Evolutionary conservation across 2,797 vertebrate species (phyloP).

Genomic region (Myripristis jacobus): DNA sequence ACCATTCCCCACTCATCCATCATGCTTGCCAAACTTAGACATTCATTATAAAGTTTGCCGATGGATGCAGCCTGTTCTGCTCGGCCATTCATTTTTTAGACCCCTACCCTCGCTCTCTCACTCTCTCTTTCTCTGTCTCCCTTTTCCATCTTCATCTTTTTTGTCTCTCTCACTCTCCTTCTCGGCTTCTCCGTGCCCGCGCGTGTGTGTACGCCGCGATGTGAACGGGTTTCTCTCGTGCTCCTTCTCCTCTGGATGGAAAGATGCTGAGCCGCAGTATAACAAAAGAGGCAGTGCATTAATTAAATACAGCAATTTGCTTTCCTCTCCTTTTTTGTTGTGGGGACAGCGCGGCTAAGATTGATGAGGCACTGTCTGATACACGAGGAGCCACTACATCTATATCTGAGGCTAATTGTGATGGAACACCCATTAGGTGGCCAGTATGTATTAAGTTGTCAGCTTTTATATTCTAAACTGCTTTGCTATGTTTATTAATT

Average conservation of each 20-base stretch:
- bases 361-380: conserved; percentile 83
- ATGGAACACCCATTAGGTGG: conserved; percentile 83
- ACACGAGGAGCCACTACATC: conserved; percentile 82
- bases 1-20: conserved; percentile 83
- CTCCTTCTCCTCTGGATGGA: conserved; percentile 62
- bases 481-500: conserved; percentile 64
- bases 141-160: conserved; percentile 58
- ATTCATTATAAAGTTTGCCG: conserved; percentile 86
- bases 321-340: conserved; percentile 83
- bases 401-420: conserved; percentile 85
- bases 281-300: conserved; percentile 84
- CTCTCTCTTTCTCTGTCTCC: conserved; percentile 33
- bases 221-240: conserved; percentile 68
- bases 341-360: conserved; percentile 77
- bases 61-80: conserved; percentile 78
- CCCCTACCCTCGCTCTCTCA: conserved; percentile 28
- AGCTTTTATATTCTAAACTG: conserved; percentile 79
- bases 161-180: conserved; percentile 49
- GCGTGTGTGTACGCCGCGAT: conserved; percentile 27
- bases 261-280: conserved; percentile 85
- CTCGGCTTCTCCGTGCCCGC: conserved; percentile 22
- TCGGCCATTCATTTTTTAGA: conserved; percentile 78
- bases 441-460: conserved; percentile 83
- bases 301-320: conserved; percentile 88
- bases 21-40: conserved; percentile 83